These are phyloP conservation scores for Cyphomyrus discorhynchus DNA, from an alignment of 2,113 vertebrate genomes.

Conservation along the genomic window DNA sequence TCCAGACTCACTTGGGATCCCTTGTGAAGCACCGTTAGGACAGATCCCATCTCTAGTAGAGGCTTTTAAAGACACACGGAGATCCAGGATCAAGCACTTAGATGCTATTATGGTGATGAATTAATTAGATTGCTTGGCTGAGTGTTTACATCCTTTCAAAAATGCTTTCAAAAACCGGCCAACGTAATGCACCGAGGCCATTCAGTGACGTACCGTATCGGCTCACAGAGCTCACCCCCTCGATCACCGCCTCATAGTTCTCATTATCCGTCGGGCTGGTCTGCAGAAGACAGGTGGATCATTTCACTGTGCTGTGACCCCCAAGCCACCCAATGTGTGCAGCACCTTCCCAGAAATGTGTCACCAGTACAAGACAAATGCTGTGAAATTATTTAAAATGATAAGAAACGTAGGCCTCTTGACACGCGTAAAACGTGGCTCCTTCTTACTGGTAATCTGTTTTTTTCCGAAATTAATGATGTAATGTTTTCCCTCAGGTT, in stretches of 20 bases:
- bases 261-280: constrained; percentile 73
- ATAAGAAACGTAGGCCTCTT: background rate
- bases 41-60: background rate
- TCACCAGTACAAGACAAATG: background rate
- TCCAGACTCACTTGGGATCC: background rate
- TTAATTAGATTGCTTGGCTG: background rate
- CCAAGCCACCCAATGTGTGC: background rate
- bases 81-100: background rate
- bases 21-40: background rate
- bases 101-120: background rate
- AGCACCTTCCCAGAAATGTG: background rate
- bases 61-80: background rate
- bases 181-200: background rate
- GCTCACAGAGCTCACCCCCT: constrained; percentile 78
- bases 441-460: background rate
- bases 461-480: background rate
- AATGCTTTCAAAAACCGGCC: background rate
- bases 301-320: background rate
- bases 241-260: constrained; percentile 70
- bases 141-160: background rate
- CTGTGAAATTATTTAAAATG: background rate
- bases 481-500: background rate
- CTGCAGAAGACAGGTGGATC: constrained; percentile 57
- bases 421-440: background rate
- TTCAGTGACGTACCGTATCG: constrained; percentile 75